Base-by-base conservation (phyloP, 1,140 invertebrate genomes). In the Neodiprion pinetum region DNA sequence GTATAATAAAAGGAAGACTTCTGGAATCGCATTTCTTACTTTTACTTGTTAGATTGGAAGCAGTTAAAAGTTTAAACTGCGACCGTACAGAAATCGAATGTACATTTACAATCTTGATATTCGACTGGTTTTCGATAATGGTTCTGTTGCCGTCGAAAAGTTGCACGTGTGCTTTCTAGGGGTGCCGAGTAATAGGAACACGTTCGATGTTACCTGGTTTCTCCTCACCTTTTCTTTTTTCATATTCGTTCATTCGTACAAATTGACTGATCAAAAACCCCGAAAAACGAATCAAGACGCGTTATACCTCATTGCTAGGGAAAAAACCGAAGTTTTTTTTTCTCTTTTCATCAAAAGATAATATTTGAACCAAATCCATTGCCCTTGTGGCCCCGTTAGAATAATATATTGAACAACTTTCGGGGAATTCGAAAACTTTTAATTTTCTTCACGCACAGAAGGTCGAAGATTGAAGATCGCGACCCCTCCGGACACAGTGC, bases 81-180 rank as follows among this genome's bases (percentile, higher is more conserved):
- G 53, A 61, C 53, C 28, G 28, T 1, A 40, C 28, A 40, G 28
- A 40, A 40, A 40, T 40, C 28, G 28, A 40, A 40, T 40, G 28
- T 40, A 40, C 28, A 40, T 61, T 61, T 61, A 12, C 11, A 9
- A 61, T 7, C 7, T 61, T 61, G 11, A 61, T 61, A 14, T 61
- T 61, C n/a, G 53, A 61, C 53, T 61, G 53, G 53, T 61, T 17
- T 61, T 61, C 53, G n/a, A 61, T 14, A 61, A 61, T 61, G 53
- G 53, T 12, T 14, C n/a, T 61, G 53, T 61, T 61, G 53, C 53
- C 53, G 53, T 61, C 53, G 53, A 14, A 61, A 61, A 61, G 53
- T 61, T 61, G n/a, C 53, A 61, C 53, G 28, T 17, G n/a, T 17
- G 53, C 4, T 17, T 61, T 9, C 1, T 17, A 17, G 53, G 28